Evolutionary conservation across 2,888 invertebrate species (phyloP), one percentile per base, ranked within the genome.

Genomic region (Halocaridina rubra): DNA sequence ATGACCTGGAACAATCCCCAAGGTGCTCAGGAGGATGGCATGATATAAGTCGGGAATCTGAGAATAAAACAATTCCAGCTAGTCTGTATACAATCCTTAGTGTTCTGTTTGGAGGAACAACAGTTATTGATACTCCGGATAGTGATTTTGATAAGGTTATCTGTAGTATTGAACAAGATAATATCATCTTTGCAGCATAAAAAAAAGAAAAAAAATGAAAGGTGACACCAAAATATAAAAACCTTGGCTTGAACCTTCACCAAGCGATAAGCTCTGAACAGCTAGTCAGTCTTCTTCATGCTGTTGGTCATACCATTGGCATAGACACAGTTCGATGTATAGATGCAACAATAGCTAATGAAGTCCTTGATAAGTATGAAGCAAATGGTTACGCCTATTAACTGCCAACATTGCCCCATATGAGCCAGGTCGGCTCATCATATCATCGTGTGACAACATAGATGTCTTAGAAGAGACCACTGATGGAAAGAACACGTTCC

Each of bases 201-300:
- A n/a, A n/a, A n/a, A n/a, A n/a, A n/a, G n/a, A 33, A 22, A n/a
- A 75, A 53, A 75, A 7, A 53, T 7, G 75, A 2, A 57, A 53
- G 57, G 27, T 75, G 75, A 75, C 75, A 75, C 57, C 75, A 75
- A 75, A 76, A 13, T 22, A 76, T 59, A 76, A 59, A n/a, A 22
- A 30, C 29, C 19, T 76, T n/a, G 30, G 76, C 3, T 30, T 76
- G 27, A 24, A 32, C 8, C 76, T 76, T 27, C 76, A 59, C 76
- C 59, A 76, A n/a, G 57, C 59, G 29, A 76, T 61, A 59, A 19
- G 76, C 4, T 76, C 76, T 29, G 59, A 76, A n/a, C 32, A 29
- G 13, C 76, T 27, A 29, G 5, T 59, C 2, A 32, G 61, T 10
- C 76, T 76, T 3, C 61, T 76, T 61, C 76, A 76, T 59, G 57